Percentiles rank a stretch among this genome's conserved stretches.
These are phyloP conservation scores for Polydesmus complanatus DNA, from an alignment of 2,888 invertebrate species.

Conservation along the genomic window DNA sequence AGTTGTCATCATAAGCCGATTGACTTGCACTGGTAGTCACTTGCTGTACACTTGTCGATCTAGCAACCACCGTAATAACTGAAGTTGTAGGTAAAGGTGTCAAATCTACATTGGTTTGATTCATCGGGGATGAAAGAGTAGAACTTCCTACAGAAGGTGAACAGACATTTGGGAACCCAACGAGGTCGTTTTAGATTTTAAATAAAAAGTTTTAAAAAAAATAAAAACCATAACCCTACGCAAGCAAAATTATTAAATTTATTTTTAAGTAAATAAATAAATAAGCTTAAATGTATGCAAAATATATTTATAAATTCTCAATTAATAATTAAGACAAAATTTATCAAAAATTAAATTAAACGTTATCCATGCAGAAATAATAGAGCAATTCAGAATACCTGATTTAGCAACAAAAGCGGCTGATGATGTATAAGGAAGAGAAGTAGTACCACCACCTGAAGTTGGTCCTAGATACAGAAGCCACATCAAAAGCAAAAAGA, in stretches of 20 bases:
- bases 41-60: background rate
- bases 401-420: background rate
- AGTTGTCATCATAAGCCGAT: no score
- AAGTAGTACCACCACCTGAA: background rate
- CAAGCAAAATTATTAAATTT: background rate
- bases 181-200: background rate
- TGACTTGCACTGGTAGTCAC: no score
- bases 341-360: background rate
- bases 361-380: background rate
- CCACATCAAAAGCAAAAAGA: background rate
- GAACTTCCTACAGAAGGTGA: background rate
- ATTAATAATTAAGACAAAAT: no score
- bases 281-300: background rate
- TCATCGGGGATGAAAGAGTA: background rate
- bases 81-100: background rate
- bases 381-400: background rate
- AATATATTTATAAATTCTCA: background rate
- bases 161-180: background rate
- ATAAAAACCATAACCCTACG: no score
- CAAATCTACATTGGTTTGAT: background rate
- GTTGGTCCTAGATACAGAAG: background rate
- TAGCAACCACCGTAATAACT: background rate
- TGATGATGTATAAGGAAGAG: background rate
- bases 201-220: no score
- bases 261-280: background rate